Evolutionary conservation across 2,888 invertebrate genomes (phyloP), one percentile per base, ranked within the genome.

Genomic region (Leucophenga montana): DNA sequence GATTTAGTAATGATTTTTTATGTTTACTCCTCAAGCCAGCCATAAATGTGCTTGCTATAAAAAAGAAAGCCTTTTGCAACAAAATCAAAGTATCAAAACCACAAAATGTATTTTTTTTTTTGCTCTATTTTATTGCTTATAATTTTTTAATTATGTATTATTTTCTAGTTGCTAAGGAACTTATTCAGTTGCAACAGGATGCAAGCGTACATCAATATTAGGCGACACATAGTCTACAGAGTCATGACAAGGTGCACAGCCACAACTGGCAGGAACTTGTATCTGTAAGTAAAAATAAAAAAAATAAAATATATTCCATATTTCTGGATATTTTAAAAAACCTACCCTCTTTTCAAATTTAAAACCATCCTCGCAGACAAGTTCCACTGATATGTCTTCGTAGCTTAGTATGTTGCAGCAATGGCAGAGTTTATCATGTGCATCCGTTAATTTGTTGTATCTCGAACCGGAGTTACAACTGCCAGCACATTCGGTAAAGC

Each of bases 401-500:
- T 83, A 87, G 74, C 79, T 76, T 54, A 85, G 79, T 33, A 90
- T 90, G 56, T 87, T 88, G 83, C 92, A 94, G 79, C 94, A 94
- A 71, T 90, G 90, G 85, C 93, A 92, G 70, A 86, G 82, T 0
- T 90, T 86, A 75, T 92, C 92, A 85, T 93, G 92, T 65, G 85
- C 80, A 61, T 91, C 91, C 0, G 90, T 90, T 75, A 88, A 92
- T 91, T 90, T 87, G 81, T 93, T 93, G 76, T 92, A 95, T n/a
- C 90, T 86, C 0, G 94, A 93, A 18, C 92, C 92, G 0, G 95
- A 94, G 74, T 91, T 89, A 80, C 95, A 95, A 14, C 89, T 84
- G 0, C 95, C 95, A 64, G 90, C 89, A 79, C 95, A 95, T 86
- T 94, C 92, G 9, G 91, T 92, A 80, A 95, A 91, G 5, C 91